Percentiles rank a stretch among this genome's conserved stretches.
Conservation (phyloP, 2,113 vertebrate species). For the Chionodraco myersi region DNA sequence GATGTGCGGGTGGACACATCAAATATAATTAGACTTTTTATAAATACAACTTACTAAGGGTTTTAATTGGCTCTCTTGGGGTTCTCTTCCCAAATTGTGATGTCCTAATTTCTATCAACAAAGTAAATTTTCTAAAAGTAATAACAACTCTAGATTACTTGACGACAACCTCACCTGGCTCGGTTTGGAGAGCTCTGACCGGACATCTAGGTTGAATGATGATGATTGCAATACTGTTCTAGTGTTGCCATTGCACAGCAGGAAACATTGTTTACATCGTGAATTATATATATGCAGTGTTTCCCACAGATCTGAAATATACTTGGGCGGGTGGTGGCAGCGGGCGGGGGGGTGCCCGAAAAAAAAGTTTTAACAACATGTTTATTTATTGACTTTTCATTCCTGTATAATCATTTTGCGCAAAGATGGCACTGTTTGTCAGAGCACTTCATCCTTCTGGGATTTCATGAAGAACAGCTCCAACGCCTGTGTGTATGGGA, state of each 20-base stretch:
- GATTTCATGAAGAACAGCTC: too few species aligned
- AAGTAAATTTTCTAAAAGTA: background rate
- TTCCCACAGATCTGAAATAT: too few species aligned
- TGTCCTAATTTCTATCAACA: background rate
- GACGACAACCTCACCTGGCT: background rate
- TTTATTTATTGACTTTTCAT: too few species aligned
- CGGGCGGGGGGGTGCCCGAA: too few species aligned
- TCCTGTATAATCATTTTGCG: too few species aligned
- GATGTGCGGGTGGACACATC: background rate
- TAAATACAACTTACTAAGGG: background rate
- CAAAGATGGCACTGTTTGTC: too few species aligned
- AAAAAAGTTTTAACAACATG: too few species aligned
- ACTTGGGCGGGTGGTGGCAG: too few species aligned
- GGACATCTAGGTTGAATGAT: background rate
- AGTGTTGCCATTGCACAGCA: slow-evolving; percentile 9
- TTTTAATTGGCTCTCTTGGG: background rate
- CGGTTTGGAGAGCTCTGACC: background rate
- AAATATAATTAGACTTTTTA: background rate
- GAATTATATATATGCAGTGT: background rate
- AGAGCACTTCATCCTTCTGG: too few species aligned
- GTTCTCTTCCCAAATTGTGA: background rate
- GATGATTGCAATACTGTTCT: background rate
- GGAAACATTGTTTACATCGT: background rate
- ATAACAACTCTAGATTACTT: background rate
- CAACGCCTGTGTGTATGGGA: too few species aligned